phyloP scores from a whole-genome alignment of 2,888 invertebrate species.

The Drosophila quinaria region DNA sequence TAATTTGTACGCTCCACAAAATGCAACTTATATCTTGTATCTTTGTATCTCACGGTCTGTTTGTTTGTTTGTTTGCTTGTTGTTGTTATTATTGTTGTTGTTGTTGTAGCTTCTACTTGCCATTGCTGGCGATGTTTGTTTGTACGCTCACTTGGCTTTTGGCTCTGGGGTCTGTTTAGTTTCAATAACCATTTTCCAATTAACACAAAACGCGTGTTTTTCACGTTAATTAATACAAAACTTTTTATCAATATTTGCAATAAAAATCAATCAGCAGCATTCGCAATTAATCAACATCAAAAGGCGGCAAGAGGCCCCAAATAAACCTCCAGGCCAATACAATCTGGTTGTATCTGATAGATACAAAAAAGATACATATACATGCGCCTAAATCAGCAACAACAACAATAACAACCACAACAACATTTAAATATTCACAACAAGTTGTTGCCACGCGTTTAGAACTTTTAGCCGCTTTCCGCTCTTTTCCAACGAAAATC shows the following conservation, averaged over 20 bases:
- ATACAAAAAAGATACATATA: constrained; percentile 33
- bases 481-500: constrained; percentile 67
- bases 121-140: constrained; percentile 28
- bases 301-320: constrained; percentile 64
- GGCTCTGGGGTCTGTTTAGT: constrained; percentile 69
- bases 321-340: constrained; percentile 18
- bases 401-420: constrained; percentile 14
- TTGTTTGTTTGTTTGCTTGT: constrained; percentile 63
- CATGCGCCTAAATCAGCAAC: constrained; percentile 13
- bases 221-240: constrained; percentile 79
- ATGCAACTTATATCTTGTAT: constrained; percentile 71
- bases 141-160: constrained; percentile 60
- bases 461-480: constrained; percentile 35
- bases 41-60: constrained; percentile 73
- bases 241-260: constrained; percentile 83
- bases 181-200: constrained; percentile 81
- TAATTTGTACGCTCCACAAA: constrained; percentile 77
- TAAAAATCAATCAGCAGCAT: constrained; percentile 82
- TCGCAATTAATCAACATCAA: constrained; percentile 83
- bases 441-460: constrained; percentile 76
- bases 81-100: constrained; percentile 27
- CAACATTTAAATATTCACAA: constrained; percentile 53
- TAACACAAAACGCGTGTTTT: constrained; percentile 80
- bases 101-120: constrained; percentile 13
- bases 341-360: constrained; percentile 36